Evolutionary conservation across 92 coral and sea anemone genomes (phyloP), one percentile per base, ranked within the genome.

Genomic region (Zoanthus solanderi): DNA sequence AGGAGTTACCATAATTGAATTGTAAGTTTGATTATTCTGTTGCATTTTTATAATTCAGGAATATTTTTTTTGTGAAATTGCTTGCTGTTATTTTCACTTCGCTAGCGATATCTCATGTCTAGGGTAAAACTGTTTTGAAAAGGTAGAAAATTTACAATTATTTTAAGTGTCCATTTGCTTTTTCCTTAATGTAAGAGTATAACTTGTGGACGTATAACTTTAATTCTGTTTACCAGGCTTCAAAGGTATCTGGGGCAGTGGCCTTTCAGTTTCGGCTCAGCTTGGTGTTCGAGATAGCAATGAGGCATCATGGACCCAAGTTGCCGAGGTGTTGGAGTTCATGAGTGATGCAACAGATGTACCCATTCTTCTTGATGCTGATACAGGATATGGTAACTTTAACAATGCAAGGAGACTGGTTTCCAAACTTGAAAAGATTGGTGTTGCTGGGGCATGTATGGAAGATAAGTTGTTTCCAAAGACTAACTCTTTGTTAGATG

Each of bases 301-400:
- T 74, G 99, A 97, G 74, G 99, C 99, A 47, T 97, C 99, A 0
- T 97, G 99, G 99, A 97, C 99, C 0, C 99, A 97, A 81, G 98
- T 97, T 13, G 88, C 94, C 75, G 99, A 97, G 46, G 99, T 97
- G 15, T 89, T 97, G 83, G 99, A 97, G 76, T 97, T 93, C 90
- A 97, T 97, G 99, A 97, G 99, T 80, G 99, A 97, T 83, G 97
- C 96, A 10, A 95, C 99, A 79, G 94, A 95, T 58, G 77, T 97
- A 50, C 99, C 99, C n/a, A 97, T 97, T 9, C 85, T 97, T 48
- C 96, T 97, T 16, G 99, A 97, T 76, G 99, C 99, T 66, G 99
- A 97, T 79, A 97, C 99, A 46, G 99, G 99, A 13, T 97, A 95
- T 92, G 99, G 99, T 11, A 97, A 97, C 88, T 97, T 97, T 67